Evolutionary conservation across 2,888 invertebrate species (phyloP).

Genomic region (Agrotis ipsilon): DNA sequence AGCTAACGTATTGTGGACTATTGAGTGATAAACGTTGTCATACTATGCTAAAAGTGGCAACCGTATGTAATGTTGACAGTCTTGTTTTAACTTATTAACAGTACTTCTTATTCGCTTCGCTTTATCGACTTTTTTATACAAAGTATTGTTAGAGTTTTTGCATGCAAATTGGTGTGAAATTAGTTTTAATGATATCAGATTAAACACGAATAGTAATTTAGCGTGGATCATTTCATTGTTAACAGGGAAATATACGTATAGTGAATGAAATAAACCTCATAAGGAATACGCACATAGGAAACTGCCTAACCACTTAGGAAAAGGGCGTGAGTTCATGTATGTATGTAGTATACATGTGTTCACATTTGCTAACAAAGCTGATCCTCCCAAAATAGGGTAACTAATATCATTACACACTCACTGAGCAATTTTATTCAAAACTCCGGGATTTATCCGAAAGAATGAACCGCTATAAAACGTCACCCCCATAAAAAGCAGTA

Average conservation of each 20-base stretch:
- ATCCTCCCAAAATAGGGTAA: constrained; percentile 40
- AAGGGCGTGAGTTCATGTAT: too few species aligned
- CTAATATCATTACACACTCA: constrained; percentile 51
- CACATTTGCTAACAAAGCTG: constrained; percentile 4
- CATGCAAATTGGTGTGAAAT: constrained; percentile 55
- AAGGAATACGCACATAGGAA: neutral
- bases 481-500: constrained; percentile 80
- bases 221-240: constrained; percentile 7
- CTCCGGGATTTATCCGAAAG: constrained; percentile 66
- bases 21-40: constrained; percentile 21
- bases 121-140: constrained; percentile 22
- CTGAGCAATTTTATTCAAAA: constrained; percentile 58
- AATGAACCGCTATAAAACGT: constrained; percentile 75
- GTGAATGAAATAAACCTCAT: constrained; percentile 10
- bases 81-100: constrained; percentile 24
- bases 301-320: too few species aligned
- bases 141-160: constrained; percentile 36
- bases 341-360: too few species aligned
- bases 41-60: neutral
- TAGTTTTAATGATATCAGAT: constrained; percentile 31
- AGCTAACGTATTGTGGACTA: constrained; percentile 15
- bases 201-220: constrained; percentile 15
- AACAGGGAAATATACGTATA: constrained; percentile 1
- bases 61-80: constrained; percentile 5
- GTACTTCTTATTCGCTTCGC: constrained; percentile 14